Base-by-base conservation (phyloP, 2,113 vertebrate genomes). In the Rattus norvegicus region DNA sequence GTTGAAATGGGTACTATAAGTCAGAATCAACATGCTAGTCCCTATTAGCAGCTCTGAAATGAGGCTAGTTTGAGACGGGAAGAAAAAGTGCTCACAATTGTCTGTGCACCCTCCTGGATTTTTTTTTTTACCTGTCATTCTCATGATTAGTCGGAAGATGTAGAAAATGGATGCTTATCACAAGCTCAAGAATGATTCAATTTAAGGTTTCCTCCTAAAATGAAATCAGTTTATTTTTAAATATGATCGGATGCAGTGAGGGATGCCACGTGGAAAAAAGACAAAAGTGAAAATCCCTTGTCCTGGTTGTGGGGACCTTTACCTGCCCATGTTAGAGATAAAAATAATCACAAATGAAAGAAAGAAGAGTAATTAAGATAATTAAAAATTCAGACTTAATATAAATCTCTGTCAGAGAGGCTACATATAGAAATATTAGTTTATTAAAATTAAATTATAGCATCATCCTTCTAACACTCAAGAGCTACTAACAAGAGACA, bases 391-490 rank as follows among this genome's bases (percentile, higher is more conserved):
- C 22, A 88, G 59, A 89, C 30, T 73, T 89, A 67, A 93, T 96
- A 72, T 59, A 61, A 90, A 17, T 81, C 75, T 94, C 77, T 96
- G 90, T 75, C 69, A 93, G 33, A 85, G 11, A 88, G 39, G 43
- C 17, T 91, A 94, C 36, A 73, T 92, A 77, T 70, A 26, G 36
- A 70, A 92, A 75, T 86, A 88, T 54, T 43, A 70, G 52, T 59
- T 94, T 88, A 95, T 92, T 95, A 93, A 93, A 92, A 92, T 88
- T 93, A 94, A 96, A 92, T 85, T 84, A 59, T 6, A n/a, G 80
- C 9, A 85, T 93, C 4, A 54, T 61, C 77, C 93, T 81, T 85
- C 59, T 94, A 39, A 2, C 47, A n/a, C 33, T 76, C 30, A 81
- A 73, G 30, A 70, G 67, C n/a, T 54, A 17, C 83, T 70, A 49